Base-by-base conservation (phyloP, 2,797 vertebrate genomes). In the Enoplosus armatus region DNA sequence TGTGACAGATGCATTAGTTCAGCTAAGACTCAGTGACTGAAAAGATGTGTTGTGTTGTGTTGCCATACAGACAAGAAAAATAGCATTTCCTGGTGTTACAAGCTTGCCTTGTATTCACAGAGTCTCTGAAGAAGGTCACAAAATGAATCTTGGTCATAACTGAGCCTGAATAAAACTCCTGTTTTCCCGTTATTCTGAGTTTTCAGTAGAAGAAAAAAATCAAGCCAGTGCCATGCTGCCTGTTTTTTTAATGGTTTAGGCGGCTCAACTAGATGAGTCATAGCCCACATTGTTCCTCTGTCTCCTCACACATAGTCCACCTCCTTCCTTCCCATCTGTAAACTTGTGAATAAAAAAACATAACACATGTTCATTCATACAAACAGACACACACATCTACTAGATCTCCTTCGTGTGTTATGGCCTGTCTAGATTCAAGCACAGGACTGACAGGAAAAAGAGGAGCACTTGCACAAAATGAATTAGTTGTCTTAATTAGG, bases 321-420 rank as follows among this genome's bases (percentile, higher is more conserved):
- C 77, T 83, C 77, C 85, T 86, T 82, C 79, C 84, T 84, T 84
- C 67, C 83, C 47, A 22, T 81, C 75, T 79, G 77, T 73, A 80
- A 77, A 84, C 76, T 74, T 85, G 45, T 88, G 69, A 83, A 72
- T 87, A 95, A 96, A 68, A 74, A 74, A 77, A 64, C 45, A 26
- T 55, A 61, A 68, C 54, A 69, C 66, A 56, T 43, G 47, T 65
- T 79, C 69, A 74, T 86, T 83, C 80, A 88, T 63, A 61, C 35
- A 73, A 55, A 60, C 60, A 35, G 2, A 50, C 8, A 39, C 41
- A 41, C 29, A 26, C 61, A 50, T 66, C 11, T 55, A 35, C 37
- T 22, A 37, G 8, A 70, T 39, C 11, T 65, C 9, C 51, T 77
- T 66, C 37, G 16, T 24, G 26, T 48, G 12, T 45, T 33, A 20